These are phyloP conservation scores for Apaloderma vittatum DNA, from an alignment of 2,113 vertebrate genomes.

Conservation along the genomic window DNA sequence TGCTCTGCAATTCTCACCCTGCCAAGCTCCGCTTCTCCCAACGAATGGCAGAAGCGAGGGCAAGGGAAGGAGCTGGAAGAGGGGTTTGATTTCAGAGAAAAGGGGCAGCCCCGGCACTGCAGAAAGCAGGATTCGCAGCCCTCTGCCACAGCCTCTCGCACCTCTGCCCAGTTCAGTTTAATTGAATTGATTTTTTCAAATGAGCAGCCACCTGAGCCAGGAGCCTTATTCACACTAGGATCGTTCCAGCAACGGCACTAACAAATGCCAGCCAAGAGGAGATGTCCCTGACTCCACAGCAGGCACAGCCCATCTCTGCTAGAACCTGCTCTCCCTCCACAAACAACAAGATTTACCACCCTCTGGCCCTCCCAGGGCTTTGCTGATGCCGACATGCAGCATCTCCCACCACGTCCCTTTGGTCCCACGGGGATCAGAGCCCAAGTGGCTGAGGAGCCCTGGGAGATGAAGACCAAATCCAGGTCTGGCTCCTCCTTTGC, in stretches of 20 bases:
- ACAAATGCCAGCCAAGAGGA: neutral
- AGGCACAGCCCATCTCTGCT: neutral
- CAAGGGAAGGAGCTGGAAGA: neutral
- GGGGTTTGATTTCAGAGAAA: neutral
- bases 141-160: neutral
- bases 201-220: neutral
- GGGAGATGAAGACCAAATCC: too few species aligned
- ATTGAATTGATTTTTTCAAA: neutral
- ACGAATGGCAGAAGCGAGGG: neutral
- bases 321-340: neutral
- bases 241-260: neutral
- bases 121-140: neutral
- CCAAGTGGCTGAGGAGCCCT: neutral
- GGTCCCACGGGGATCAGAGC: neutral
- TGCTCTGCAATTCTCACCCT: neutral
- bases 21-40: neutral
- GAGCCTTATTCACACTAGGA: neutral
- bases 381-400: accelerated
- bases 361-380: neutral
- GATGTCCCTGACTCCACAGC: accelerated
- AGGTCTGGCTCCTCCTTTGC: neutral
- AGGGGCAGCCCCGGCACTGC: neutral
- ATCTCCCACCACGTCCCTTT: neutral
- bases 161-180: neutral
- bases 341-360: neutral